Percentiles rank a stretch among this genome's conserved stretches.
These are phyloP conservation scores for Phylloscopus trochiloides DNA, from an alignment of 2,113 vertebrate species.

Conservation along the genomic window DNA sequence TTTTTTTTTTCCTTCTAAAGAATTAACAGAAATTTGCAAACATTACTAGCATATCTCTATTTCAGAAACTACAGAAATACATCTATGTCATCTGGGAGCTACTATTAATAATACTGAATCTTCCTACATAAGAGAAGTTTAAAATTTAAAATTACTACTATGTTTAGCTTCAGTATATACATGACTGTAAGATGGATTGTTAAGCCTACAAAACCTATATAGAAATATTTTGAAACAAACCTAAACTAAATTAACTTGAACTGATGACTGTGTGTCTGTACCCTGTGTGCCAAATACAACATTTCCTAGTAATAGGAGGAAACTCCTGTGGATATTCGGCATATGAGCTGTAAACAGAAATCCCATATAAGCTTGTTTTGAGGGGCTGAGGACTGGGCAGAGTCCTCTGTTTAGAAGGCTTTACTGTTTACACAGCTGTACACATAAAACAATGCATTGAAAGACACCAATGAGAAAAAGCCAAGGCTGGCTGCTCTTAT, in stretches of 20 bases:
- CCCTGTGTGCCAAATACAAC: fast-evolving
- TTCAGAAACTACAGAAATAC: not conserved
- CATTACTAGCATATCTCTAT: not conserved
- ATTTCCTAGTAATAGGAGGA: not conserved
- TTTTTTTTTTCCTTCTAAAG: not conserved
- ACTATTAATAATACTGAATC: not conserved
- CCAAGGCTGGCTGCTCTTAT: not conserved
- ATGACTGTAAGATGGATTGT: not conserved
- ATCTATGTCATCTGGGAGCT: not conserved
- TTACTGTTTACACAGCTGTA: not conserved
- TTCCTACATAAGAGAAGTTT: not conserved
- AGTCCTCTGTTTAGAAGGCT: not conserved
- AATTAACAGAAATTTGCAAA: not conserved
- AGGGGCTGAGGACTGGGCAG: not conserved
- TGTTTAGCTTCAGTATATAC: not conserved
- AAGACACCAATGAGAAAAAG: not conserved
- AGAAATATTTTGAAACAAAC: not conserved
- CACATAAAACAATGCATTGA: not conserved
- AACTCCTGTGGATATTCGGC: not conserved
- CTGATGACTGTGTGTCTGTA: not conserved
- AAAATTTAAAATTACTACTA: not conserved
- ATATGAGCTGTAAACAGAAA: not conserved
- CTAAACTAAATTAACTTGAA: not conserved
- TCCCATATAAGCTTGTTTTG: not conserved
- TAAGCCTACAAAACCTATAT: not conserved